Conservation (phyloP, 2,888 invertebrate genomes). For the Cerceris rybyensis region DNA sequence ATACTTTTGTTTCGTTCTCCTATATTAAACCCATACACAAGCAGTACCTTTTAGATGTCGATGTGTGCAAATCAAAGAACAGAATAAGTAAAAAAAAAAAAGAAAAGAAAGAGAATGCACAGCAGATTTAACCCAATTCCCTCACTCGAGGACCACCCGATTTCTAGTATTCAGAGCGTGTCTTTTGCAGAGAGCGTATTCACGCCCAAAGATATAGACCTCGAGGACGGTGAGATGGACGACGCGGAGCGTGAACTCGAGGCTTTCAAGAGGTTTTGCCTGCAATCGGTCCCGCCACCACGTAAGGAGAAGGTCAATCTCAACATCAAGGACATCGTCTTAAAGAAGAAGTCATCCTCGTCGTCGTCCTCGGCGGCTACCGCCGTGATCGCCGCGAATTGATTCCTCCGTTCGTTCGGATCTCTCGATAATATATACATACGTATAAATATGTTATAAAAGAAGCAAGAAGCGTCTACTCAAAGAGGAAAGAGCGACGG, state of each 20-base stretch:
- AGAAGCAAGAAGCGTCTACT: no score
- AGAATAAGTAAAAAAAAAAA: conserved; percentile 6
- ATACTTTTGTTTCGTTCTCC: not conserved
- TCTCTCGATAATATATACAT: not conserved
- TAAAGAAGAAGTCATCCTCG: conserved; percentile 84
- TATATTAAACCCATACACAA: conserved; percentile 16
- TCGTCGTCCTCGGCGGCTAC: conserved; percentile 69
- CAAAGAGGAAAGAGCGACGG: no score
- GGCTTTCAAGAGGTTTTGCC: conserved; percentile 93
- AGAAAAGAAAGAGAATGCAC: conserved; percentile 22
- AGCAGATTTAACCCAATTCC: conserved; percentile 28
- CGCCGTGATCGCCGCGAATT: conserved; percentile 77
- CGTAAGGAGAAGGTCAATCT: conserved; percentile 90
- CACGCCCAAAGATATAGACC: conserved; percentile 90
- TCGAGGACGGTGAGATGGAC: conserved; percentile 90
- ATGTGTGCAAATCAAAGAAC: not conserved
- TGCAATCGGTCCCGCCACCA: conserved; percentile 90
- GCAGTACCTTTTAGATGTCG: conserved; percentile 4
- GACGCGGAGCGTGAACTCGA: conserved; percentile 92
- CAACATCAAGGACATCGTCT: conserved; percentile 90
- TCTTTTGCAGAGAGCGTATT: conserved; percentile 87
- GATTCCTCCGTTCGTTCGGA: conserved; percentile 43
- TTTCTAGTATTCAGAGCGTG: conserved; percentile 75
- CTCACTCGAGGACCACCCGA: conserved; percentile 25
- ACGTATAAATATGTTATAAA: no score